phyloP scores from a whole-genome alignment of 2,797 vertebrate genomes.

The Thaleichthys pacificus region DNA sequence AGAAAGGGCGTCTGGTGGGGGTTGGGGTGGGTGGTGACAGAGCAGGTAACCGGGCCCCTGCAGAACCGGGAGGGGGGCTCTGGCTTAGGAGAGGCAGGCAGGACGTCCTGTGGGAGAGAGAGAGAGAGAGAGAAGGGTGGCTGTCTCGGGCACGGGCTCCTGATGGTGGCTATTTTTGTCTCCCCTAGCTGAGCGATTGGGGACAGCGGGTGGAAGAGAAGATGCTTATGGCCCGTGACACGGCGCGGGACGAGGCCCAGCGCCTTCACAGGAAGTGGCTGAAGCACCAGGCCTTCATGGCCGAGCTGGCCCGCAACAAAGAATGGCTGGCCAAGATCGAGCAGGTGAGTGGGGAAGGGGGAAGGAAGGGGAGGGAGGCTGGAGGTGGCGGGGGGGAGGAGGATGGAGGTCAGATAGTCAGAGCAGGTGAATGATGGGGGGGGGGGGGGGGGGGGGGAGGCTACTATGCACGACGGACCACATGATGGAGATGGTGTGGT shows the following conservation, averaged over 20 bases:
- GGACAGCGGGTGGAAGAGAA: slow-evolving; percentile 76
- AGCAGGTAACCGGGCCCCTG: slow-evolving; percentile 70
- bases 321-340: slow-evolving; percentile 95
- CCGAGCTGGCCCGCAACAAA: slow-evolving; percentile 91
- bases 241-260: slow-evolving; percentile 91
- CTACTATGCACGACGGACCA: neutral
- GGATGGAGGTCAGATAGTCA: slow-evolving; percentile 1
- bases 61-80: slow-evolving; percentile 55
- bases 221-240: slow-evolving; percentile 94
- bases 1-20: slow-evolving; percentile 71
- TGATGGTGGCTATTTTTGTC: slow-evolving; percentile 78
- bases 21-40: slow-evolving; percentile 67
- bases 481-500: slow-evolving; percentile 3
- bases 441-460: slow-evolving; percentile 14
- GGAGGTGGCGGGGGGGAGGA: neutral
- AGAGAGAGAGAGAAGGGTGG: slow-evolving; percentile 56
- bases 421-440: neutral
- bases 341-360: slow-evolving; percentile 78
- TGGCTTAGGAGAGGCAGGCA: slow-evolving; percentile 60
- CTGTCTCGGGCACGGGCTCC: slow-evolving; percentile 66
- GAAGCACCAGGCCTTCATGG: slow-evolving; percentile 96
- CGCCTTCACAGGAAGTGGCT: slow-evolving; percentile 97
- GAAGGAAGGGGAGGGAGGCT: slow-evolving; percentile 13
- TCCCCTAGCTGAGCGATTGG: slow-evolving; percentile 65
- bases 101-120: slow-evolving; percentile 72